Evolutionary conservation across 1,140 invertebrate genomes (phyloP).

Genomic region (Ostrea edulis): DNA sequence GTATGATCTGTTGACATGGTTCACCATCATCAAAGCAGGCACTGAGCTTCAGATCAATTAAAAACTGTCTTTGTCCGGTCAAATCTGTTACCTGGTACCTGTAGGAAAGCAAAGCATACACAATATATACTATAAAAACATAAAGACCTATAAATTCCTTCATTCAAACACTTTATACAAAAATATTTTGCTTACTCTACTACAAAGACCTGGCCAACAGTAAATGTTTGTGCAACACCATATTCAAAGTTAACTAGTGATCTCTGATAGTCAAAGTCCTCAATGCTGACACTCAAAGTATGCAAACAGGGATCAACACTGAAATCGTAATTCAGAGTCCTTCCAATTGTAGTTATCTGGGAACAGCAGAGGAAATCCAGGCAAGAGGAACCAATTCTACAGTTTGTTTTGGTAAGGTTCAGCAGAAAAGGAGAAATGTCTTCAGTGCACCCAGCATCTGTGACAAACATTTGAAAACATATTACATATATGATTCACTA

Average conservation of each 20-base stretch:
- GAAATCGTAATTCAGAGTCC: neutral
- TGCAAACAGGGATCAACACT: constrained; percentile 20
- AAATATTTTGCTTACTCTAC: constrained; percentile 16
- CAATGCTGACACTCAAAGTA: constrained; percentile 11
- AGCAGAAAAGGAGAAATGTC: neutral
- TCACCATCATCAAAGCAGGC: neutral
- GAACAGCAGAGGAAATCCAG: constrained; percentile 24
- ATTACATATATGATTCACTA: neutral
- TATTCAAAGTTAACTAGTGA: constrained; percentile 24
- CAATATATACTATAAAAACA: neutral
- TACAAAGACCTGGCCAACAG: neutral
- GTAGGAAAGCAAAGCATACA: neutral
- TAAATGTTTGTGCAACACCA: constrained; percentile 4
- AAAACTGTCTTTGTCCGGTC: constrained; percentile 17
- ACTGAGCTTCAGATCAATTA: constrained; percentile 16
- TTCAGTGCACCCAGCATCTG: constrained; percentile 32
- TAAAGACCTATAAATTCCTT: too few species aligned
- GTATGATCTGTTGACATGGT: neutral
- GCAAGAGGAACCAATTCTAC: constrained; percentile 30
- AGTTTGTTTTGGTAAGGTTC: constrained; percentile 2
- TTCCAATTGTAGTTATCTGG: neutral
- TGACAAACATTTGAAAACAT: neutral
- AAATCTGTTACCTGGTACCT: constrained; percentile 34
- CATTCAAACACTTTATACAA: neutral
- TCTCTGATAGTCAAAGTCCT: constrained; percentile 9